phyloP scores from a whole-genome alignment of 2,113 vertebrate genomes.

The Asarcornis scutulata region DNA sequence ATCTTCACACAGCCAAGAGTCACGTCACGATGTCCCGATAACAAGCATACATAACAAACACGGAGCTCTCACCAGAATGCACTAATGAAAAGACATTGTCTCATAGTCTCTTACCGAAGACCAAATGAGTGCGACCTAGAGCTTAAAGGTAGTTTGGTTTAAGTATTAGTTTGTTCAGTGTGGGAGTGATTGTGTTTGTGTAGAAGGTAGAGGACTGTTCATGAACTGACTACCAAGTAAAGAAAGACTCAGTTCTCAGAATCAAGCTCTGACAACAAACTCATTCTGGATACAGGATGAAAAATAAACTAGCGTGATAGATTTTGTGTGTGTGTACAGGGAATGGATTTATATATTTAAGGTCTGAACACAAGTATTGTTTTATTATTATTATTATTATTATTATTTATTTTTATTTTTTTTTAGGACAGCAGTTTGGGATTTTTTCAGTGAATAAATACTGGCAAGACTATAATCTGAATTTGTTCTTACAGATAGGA shows the following conservation, averaged over 20 bases:
- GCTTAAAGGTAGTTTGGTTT: not conserved
- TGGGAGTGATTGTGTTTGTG: not conserved
- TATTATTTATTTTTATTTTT: too few relatives aligned
- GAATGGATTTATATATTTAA: not conserved
- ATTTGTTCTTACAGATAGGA: not conserved
- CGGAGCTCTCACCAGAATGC: fast-evolving
- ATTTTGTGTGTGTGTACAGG: not conserved
- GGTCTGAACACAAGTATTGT: not conserved
- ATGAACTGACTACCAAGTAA: not conserved
- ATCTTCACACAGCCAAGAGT: not conserved
- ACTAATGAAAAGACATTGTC: not conserved
- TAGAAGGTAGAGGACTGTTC: not conserved
- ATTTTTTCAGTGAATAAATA: not conserved
- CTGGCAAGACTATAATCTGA: not conserved
- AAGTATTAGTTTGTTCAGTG: not conserved
- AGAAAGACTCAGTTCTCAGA: not conserved
- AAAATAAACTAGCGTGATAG: not conserved
- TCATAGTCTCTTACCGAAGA: not conserved
- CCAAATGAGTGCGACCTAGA: not conserved
- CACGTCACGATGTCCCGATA: not conserved
- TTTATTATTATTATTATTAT: too few relatives aligned
- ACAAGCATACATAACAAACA: too few relatives aligned
- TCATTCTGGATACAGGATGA: not conserved
- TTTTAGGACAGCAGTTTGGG: not conserved
- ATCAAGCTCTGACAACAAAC: not conserved